Conservation (phyloP, 2,888 invertebrate species). For the Brassicogethes aeneus region DNA sequence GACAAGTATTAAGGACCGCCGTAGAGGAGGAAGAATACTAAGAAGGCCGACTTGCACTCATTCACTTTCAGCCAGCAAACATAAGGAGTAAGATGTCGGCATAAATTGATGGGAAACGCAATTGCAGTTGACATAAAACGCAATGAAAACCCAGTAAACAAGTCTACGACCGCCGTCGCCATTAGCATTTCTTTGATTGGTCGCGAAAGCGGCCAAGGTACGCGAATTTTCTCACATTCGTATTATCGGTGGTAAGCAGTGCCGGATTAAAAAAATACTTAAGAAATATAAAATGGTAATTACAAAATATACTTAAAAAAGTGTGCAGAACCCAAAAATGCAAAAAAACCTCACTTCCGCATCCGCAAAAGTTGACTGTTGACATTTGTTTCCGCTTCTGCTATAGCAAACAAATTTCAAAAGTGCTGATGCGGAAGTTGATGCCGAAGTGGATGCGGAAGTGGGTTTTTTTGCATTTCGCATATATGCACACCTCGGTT, state of each 20-base stretch:
- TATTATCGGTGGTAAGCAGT: background rate
- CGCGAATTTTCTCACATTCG: background rate
- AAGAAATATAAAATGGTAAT: no score
- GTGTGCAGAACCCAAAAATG: no score
- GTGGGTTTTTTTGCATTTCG: no score
- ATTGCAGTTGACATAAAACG: constrained; percentile 24
- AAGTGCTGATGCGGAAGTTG: no score
- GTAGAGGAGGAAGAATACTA: background rate
- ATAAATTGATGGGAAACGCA: constrained; percentile 22
- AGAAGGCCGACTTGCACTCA: background rate
- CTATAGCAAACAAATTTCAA: no score
- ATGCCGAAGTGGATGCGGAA: no score
- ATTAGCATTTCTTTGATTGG: constrained; percentile 22
- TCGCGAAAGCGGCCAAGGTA: constrained; percentile 7
- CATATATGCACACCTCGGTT: no score
- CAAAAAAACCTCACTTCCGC: no score
- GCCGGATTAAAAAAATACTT: no score
- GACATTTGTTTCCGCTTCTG: no score
- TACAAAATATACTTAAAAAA: no score
- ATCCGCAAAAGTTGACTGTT: no score
- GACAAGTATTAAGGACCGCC: background rate
- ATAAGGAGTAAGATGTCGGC: constrained; percentile 19
- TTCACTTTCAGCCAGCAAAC: background rate
- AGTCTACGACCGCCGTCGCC: constrained; percentile 18
- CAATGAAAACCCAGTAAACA: constrained; percentile 24